Evolutionary conservation across 2,888 invertebrate species (phyloP), one percentile per base, ranked within the genome.

Genomic region (Hedya salicella): DNA sequence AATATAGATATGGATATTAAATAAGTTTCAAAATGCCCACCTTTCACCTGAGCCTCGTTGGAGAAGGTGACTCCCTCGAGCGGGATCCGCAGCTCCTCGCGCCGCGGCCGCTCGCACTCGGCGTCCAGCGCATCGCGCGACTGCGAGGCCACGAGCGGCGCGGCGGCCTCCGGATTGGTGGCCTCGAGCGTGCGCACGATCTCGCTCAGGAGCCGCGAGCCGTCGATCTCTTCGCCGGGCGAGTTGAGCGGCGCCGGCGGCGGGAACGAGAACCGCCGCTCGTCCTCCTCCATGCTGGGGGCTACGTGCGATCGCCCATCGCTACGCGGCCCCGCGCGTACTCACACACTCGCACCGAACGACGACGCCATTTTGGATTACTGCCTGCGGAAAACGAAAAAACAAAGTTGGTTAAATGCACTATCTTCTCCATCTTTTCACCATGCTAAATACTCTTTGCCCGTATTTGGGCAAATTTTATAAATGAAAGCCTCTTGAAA

Each of bases 241-340:
- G 92, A 92, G 85, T 91, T 80, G 72, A 91, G 89, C 82, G 91
- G 91, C 86, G 91, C 91, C 84, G 89, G 91, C 85, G 91, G 91
- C 85, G 91, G 91, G 84, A 92, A 92, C 80, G 91, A 92, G 77
- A 91, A 85, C 80, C 91, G 88, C 84, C 91, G 85, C 84, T 92
- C 91, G 88, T 90, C 91, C 81, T 91, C 91, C 83, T 91, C 91
- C 90, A 91, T 91, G 78, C 83, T 86, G 78, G 80, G 79, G 82
- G 85, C 88, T 88, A 87, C 81, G 82, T 83, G 84, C 81, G 83
- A 84, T 79, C 83, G 82, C 84, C 79, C 84, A 82, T 82, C 83
- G 78, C 84, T 75, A 72, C 78, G 69, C 71, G 64, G 70, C 74
- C 64, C 71, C 75, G 70, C 74, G 72, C 77, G 70, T 80, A 77